These are phyloP conservation scores for Nudaria mundana DNA, from an alignment of 2,888 invertebrate genomes.

Conservation along the genomic window DNA sequence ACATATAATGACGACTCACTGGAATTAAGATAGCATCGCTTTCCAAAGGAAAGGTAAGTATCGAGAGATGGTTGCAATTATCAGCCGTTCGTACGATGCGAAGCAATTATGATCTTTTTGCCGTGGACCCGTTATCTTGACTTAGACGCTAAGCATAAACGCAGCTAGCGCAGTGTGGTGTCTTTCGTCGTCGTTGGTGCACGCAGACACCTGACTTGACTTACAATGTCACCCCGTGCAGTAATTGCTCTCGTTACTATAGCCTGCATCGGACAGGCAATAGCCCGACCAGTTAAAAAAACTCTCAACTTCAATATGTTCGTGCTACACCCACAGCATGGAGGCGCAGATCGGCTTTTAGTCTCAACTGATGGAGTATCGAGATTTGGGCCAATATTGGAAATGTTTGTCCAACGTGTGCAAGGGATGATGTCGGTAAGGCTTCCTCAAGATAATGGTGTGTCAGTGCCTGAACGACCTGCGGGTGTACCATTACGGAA, in stretches of 20 bases:
- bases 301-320: constrained; percentile 76
- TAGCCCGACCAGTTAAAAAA: constrained; percentile 58
- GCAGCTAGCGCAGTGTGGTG: constrained; percentile 59
- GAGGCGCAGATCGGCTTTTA: constrained; percentile 53
- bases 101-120: constrained; percentile 78
- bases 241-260: constrained; percentile 50
- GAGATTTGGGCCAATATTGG: constrained; percentile 85
- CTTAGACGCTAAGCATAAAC: constrained; percentile 70
- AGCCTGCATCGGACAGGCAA: constrained; percentile 48
- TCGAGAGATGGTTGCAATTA: constrained; percentile 71
- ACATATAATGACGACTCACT: constrained; percentile 55
- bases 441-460: constrained; percentile 76
- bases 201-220: constrained; percentile 42
- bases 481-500: constrained; percentile 43
- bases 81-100: constrained; percentile 54
- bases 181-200: constrained; percentile 51
- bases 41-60: constrained; percentile 76
- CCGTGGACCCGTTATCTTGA: constrained; percentile 72
- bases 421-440: constrained; percentile 87
- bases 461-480: constrained; percentile 27
- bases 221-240: constrained; percentile 41
- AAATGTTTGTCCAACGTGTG: constrained; percentile 85
- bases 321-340: constrained; percentile 59
- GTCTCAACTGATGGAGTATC: constrained; percentile 67
- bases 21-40: constrained; percentile 70